Base-by-base conservation (phyloP, 2,888 invertebrate genomes). In the Sussaba pulchella region DNA sequence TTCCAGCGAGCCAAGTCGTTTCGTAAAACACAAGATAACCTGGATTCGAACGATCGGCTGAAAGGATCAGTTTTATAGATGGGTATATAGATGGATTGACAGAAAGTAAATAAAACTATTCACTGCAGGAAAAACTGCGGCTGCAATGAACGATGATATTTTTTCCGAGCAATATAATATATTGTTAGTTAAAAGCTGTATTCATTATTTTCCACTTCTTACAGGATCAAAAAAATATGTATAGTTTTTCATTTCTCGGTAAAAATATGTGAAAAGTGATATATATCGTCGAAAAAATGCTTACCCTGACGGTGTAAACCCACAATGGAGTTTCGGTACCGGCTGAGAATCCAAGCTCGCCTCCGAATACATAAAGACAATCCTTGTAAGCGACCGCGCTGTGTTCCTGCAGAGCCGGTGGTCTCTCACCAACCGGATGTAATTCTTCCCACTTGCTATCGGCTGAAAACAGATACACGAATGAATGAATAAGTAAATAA, bases 361-460 rank as follows among this genome's bases (percentile, higher is more conserved):
- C 98, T 0, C 98, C 98, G 93, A 98, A 98, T 84, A 98, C 95
- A 92, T 97, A 96, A 81, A 98, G 94, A 84, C 94, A 93, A 87
- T 95, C 95, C 89, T 94, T 95, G 93, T 96, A 95, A 39, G 96
- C 94, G n/a, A 97, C 96, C 69, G 96, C 95, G 9, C 95, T 95
- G 93, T 98, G 97, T 91, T 97, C 97, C 92, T 98, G 97, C 78
- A 98, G 94, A 83, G 96, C 95, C 0, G 97, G 96, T 54, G 97
- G 96, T 41, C 94, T 93, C 83, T 96, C 96, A 0, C 96, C 96
- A 57, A 93, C 93, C 9, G 95, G 94, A 87, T 95, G 94, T 84
- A 97, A 90, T 88, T 95, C 94, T 91, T 96, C 95, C 97, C 97
- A 98, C 86, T 93, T 93, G 63, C 96, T 95, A 41, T 94, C 94